Conservation (phyloP, 2,797 vertebrate species). For the Myotis findleyi region DNA sequence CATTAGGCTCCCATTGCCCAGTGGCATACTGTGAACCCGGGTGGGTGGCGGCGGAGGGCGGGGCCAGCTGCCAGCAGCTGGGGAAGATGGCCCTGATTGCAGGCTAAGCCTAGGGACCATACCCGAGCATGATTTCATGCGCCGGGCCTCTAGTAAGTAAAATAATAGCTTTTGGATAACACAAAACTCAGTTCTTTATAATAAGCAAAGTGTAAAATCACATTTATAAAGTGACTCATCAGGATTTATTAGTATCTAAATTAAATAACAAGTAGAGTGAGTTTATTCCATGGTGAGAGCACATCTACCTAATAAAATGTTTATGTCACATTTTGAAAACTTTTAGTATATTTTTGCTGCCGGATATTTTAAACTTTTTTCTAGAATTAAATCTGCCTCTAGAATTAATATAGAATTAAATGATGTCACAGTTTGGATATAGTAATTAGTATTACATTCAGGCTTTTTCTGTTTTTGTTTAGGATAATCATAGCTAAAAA, state of each 20-base stretch:
- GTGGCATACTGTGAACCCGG: too few relatives aligned
- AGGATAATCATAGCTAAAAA: slow-evolving; percentile 82
- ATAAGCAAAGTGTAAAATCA: background rate
- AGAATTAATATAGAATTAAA: slow-evolving; percentile 10
- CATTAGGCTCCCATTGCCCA: too few relatives aligned
- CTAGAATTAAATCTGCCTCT: background rate
- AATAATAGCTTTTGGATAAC: background rate
- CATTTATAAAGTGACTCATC: background rate
- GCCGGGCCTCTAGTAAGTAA: background rate
- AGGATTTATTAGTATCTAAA: background rate
- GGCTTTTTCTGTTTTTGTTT: slow-evolving; percentile 82
- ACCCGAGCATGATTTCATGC: too few relatives aligned
- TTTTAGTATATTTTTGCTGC: slow-evolving; percentile 55
- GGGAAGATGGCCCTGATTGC: too few relatives aligned
- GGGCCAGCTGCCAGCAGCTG: too few relatives aligned
- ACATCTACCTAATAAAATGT: background rate
- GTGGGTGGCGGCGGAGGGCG: too few relatives aligned
- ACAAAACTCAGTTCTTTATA: slow-evolving; percentile 18
- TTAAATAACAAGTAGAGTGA: background rate
- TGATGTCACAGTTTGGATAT: slow-evolving; percentile 78
- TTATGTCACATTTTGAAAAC: slow-evolving; percentile 66
- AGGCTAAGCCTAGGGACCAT: too few relatives aligned
- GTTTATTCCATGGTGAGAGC: background rate
- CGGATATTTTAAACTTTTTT: slow-evolving; percentile 70
- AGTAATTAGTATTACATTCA: slow-evolving; percentile 75